These are phyloP conservation scores for Tinamus guttatus DNA, from an alignment of 2,113 vertebrate genomes.

Conservation along the genomic window DNA sequence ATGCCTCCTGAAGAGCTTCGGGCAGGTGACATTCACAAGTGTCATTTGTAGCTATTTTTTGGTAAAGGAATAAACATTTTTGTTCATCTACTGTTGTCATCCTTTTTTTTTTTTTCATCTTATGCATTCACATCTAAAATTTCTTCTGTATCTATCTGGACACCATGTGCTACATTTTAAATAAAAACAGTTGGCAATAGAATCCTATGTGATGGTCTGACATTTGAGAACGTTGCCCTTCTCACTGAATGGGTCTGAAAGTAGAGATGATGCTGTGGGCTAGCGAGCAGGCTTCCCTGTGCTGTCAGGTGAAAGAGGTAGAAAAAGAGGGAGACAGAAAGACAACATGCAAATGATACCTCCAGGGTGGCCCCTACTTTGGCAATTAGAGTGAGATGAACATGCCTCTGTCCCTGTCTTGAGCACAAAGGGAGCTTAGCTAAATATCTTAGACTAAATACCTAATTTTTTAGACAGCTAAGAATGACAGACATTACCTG, in stretches of 20 bases:
- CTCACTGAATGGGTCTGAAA: not conserved
- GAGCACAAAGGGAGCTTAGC: not conserved
- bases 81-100: not conserved
- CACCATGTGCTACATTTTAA: not conserved
- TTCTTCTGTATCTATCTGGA: not conserved
- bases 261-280: not conserved
- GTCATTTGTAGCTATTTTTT: not conserved
- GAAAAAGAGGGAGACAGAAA: not conserved
- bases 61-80: not conserved
- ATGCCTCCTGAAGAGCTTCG: not conserved
- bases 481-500: not conserved
- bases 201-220: not conserved
- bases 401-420: fast-evolving
- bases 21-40: not conserved
- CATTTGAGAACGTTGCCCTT: not conserved
- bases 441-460: not conserved
- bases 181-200: not conserved
- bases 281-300: not conserved
- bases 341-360: not conserved
- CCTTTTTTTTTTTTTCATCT: not conserved
- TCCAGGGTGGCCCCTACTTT: fast-evolving
- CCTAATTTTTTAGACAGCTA: not conserved
- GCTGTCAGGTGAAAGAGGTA: not conserved
- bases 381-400: not conserved
- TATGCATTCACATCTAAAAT: not conserved